phyloP scores from a whole-genome alignment of 2,888 invertebrate genomes.

The Frankliniella fusca region DNA sequence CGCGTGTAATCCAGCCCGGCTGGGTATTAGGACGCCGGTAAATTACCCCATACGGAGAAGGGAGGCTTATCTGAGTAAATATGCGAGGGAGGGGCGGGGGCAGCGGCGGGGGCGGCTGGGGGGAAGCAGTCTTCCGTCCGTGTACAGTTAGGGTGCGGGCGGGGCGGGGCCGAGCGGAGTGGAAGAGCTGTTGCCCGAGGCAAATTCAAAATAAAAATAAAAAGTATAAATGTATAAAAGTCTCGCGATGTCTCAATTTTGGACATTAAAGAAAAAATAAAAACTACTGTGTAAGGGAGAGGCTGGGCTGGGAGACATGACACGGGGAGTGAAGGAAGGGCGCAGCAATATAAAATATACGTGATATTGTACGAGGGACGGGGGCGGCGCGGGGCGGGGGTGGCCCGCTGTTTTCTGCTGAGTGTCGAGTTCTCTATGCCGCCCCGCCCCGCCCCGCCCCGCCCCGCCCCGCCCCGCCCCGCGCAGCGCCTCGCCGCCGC shows the following conservation, averaged over 20 bases:
- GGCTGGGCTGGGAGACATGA: background rate
- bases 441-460: too few species aligned
- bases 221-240: too few species aligned
- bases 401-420: background rate
- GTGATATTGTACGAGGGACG: too few species aligned
- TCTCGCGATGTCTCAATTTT: too few species aligned
- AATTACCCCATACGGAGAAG: conserved; percentile 16
- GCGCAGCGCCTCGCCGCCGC: too few species aligned
- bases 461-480: too few species aligned
- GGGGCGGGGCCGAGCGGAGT: too few species aligned
- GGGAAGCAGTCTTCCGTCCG: background rate
- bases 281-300: too few species aligned
- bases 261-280: too few species aligned
- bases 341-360: background rate
- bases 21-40: background rate
- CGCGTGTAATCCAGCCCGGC: background rate
- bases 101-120: background rate
- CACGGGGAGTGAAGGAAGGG: background rate
- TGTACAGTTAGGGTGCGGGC: background rate
- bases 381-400: background rate
- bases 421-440: background rate
- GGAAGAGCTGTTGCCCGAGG: too few species aligned
- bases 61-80: conserved; percentile 11
- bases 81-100: background rate
- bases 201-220: too few species aligned